Base-by-base conservation (phyloP, 2,888 invertebrate genomes). In the Sinotaia quadrata region DNA sequence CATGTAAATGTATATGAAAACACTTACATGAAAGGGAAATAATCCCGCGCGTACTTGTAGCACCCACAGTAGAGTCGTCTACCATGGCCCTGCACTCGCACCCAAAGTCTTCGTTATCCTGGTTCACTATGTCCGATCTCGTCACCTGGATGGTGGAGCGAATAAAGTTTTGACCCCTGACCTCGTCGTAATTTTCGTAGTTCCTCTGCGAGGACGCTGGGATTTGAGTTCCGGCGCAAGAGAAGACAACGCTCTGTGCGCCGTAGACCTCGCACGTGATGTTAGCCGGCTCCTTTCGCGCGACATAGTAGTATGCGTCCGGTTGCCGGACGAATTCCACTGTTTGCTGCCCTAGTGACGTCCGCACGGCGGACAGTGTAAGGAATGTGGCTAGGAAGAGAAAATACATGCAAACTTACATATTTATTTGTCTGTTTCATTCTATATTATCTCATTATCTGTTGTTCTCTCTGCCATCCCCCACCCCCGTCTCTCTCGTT, bases 241-340 rank as follows among this genome's bases (percentile, higher is more conserved):
- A 51, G 54, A 75, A 75, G 49, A 36, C 49, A 33, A 75, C 71
- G 29, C 67, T 51, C 18, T 47, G 59, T 0, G 75, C 72, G 31
- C 70, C 70, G 21, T 62, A 60, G 27, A 72, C 72, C 18, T 68
- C 59, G 34, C 75, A 75, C 2, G 67, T 67, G 67, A 75, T 63
- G 36, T 54, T 67, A 3, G 51, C 72, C 0, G 72, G 58, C 8
- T 34, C 21, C 15, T 54, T 67, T n/a, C 54, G 62, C 37, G 60
- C 49, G 18, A 75, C 57, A 62, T 75, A 72, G 31, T 72, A 72
- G 31, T 58, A 58, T 3, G 49, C 37, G 3, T 75, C 67, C 27
- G 71, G 75, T n/a, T 69, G 52, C 18, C 27, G 41, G 15, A 65
- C 57, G 27, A 71, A 63, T 12, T 44, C 7, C 49, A 69, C 31